phyloP scores from a whole-genome alignment of 2,888 invertebrate genomes.

The Drosophila falleni region DNA sequence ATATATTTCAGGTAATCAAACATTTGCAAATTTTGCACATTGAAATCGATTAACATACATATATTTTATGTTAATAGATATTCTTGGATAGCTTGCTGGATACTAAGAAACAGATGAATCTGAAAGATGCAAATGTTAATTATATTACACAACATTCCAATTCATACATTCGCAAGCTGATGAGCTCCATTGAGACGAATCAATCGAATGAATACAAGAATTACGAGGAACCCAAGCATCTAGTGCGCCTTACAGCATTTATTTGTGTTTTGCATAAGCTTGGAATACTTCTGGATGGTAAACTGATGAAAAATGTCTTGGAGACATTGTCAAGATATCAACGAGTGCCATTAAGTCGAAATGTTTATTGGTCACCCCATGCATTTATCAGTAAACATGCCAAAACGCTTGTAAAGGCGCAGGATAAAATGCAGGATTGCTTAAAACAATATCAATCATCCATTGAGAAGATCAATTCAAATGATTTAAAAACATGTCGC shows the following conservation, averaged over 20 bases:
- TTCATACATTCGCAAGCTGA: conserved; percentile 54
- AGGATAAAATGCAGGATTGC: conserved; percentile 85
- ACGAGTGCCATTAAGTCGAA: conserved; percentile 92
- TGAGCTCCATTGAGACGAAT: conserved; percentile 43
- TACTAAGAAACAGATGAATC: conserved; percentile 54
- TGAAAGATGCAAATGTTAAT: conserved; percentile 55
- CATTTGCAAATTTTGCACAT: not conserved
- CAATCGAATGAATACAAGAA: conserved; percentile 50
- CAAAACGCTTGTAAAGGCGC: conserved; percentile 86
- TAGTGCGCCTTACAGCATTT: conserved; percentile 89
- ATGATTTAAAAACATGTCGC: conserved; percentile 86
- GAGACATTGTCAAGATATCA: conserved; percentile 91
- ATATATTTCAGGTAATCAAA: conserved; percentile 58
- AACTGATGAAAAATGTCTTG: conserved; percentile 91
- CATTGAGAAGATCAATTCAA: conserved; percentile 84
- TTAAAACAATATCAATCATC: conserved; percentile 87
- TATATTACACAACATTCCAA: conserved; percentile 63
- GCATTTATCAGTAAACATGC: conserved; percentile 90
- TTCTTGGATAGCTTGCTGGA: conserved; percentile 58
- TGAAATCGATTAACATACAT: no score
- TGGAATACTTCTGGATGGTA: conserved; percentile 93
- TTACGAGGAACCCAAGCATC: conserved; percentile 86
- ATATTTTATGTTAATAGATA: conserved; percentile 29
- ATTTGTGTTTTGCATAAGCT: conserved; percentile 89
- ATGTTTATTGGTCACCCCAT: conserved; percentile 94